A percentile compares a stretch with the other conserved stretches of the same genome.
These are phyloP conservation scores for Phalacrocorax aristotelis DNA, from an alignment of 2,113 vertebrate species.

Conservation along the genomic window DNA sequence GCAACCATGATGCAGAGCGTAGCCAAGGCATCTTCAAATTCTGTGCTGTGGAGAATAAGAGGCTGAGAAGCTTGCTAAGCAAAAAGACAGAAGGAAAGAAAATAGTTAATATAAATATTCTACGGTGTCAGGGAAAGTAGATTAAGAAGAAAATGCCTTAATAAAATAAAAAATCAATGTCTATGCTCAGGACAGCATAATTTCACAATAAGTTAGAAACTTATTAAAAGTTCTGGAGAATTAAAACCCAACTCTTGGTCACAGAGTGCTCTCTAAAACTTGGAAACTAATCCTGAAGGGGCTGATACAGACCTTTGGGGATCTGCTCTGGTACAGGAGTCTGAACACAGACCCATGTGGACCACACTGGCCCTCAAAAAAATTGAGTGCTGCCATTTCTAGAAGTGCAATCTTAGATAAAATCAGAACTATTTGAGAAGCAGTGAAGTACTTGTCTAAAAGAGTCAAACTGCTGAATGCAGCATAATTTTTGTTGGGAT, in stretches of 20 bases:
- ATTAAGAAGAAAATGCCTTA: neutral
- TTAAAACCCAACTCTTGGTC: neutral
- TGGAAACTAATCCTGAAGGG: neutral
- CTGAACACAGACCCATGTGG: neutral
- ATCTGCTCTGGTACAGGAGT: neutral
- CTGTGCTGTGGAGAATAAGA: constrained; percentile 84
- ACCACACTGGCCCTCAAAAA: neutral
- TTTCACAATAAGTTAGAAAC: neutral
- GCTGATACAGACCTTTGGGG: neutral
- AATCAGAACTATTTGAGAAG: neutral
- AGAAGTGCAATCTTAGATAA: neutral
- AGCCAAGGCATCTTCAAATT: constrained; percentile 91
- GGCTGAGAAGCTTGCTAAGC: constrained; percentile 77
- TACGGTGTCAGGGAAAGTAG: neutral
- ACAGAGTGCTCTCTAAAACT: neutral
- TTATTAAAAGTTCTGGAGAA: neutral
- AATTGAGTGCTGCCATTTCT: neutral
- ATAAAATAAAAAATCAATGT: neutral
- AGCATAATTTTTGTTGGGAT: neutral
- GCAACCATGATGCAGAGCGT: constrained; percentile 86
- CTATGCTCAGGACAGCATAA: neutral
- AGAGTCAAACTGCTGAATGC: neutral
- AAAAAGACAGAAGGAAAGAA: neutral
- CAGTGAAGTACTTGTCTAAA: neutral
- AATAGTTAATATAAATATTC: neutral